phyloP scores from a whole-genome alignment of 2,888 invertebrate species.

The Euspilapteryx auroguttella region DNA sequence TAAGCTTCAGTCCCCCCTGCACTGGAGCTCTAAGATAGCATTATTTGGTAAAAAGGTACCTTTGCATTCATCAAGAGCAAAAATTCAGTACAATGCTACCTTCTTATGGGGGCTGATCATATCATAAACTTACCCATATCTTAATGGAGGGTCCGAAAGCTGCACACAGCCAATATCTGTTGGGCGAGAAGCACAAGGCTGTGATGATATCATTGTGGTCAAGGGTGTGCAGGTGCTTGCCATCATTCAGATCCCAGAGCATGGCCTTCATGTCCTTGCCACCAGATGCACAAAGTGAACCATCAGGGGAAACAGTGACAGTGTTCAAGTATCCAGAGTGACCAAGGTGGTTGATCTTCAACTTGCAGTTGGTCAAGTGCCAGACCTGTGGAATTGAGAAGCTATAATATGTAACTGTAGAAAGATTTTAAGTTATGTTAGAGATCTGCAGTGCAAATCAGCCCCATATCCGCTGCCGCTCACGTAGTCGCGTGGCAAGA shows the following conservation, averaged over 20 bases:
- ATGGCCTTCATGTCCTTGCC: conserved; percentile 99
- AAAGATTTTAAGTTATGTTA: no score
- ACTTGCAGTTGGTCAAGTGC: conserved; percentile 97
- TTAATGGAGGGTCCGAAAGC: conserved; percentile 98
- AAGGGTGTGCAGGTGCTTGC: conserved; percentile 97
- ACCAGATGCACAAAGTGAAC: conserved; percentile 98
- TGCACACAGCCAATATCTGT: conserved; percentile 99
- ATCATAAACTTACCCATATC: conserved; percentile 95
- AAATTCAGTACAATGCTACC: no score
- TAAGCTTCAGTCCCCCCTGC: no score
- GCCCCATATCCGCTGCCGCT: no score
- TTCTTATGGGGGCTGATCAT: no score
- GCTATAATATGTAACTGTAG: no score
- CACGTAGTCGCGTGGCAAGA: no score
- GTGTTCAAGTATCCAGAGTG: conserved; percentile 98
- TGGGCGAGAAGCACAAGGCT: conserved; percentile 98
- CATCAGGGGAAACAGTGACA: conserved; percentile 98
- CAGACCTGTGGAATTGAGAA: conserved; percentile 70
- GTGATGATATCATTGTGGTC: conserved; percentile 99
- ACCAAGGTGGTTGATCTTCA: conserved; percentile 98
- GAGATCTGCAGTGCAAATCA: no score
- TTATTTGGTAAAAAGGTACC: no score
- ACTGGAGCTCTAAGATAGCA: no score
- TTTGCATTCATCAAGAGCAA: no score
- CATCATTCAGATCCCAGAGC: conserved; percentile 99